phyloP scores from a whole-genome alignment of 2,113 vertebrate species.

The Porphyrio hochstetteri region DNA sequence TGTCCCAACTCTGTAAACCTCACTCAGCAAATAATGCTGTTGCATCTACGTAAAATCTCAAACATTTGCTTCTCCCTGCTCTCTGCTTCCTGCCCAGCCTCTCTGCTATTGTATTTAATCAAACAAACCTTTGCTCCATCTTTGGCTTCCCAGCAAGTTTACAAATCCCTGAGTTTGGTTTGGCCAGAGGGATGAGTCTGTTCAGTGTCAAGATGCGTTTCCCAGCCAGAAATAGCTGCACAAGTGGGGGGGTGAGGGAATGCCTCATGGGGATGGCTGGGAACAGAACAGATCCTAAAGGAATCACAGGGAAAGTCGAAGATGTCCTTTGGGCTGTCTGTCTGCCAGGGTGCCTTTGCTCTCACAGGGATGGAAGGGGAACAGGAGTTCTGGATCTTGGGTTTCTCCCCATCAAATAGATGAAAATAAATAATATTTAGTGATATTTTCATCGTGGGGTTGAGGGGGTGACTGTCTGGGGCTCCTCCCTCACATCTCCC shows the following conservation, averaged over 20 bases:
- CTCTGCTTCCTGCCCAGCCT: neutral
- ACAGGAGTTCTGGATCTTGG: neutral
- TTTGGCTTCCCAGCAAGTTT: conserved; percentile 26
- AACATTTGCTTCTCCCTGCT: neutral
- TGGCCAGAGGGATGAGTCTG: neutral
- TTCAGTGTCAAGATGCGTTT: conserved; percentile 1
- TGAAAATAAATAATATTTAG: neutral
- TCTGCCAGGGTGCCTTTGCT: neutral
- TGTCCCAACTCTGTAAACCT: neutral
- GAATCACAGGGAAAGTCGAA: accelerated
- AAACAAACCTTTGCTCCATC: conserved; percentile 48
- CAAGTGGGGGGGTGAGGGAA: neutral
- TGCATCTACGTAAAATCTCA: neutral
- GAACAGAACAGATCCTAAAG: neutral
- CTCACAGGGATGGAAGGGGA: accelerated
- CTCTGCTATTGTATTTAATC: neutral
- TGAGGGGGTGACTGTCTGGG: neutral
- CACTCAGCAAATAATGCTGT: neutral
- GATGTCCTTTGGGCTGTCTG: neutral
- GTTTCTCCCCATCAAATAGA: neutral
- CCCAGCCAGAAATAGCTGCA: conserved; percentile 22
- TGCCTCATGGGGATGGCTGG: accelerated
- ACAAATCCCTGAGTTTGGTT: neutral
- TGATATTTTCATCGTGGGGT: neutral
- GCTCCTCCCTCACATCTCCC: neutral